Conservation (phyloP, 2,888 invertebrate genomes). For the Parnassius orleans region DNA sequence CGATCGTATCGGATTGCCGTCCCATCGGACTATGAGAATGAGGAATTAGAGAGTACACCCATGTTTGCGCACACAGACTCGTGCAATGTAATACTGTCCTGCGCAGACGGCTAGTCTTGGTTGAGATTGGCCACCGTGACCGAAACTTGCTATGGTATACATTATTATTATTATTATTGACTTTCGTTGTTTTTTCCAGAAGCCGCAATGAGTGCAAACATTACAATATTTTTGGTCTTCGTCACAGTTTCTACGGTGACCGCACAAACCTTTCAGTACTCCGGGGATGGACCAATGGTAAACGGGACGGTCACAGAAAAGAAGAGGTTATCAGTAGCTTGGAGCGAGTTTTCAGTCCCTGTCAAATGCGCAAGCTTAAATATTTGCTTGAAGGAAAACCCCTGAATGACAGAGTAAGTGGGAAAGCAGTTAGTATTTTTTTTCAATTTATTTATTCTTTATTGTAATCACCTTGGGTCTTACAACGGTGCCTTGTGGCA, state of each 20-base stretch:
- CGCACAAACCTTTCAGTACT: conserved; percentile 89
- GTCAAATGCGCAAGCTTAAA: conserved; percentile 75
- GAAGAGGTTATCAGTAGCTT: conserved; percentile 48
- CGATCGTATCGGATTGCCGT: too few relatives aligned
- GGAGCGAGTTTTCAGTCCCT: conserved; percentile 65
- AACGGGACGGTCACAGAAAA: conserved; percentile 69
- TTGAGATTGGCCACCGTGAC: too few relatives aligned
- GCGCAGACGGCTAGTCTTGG: too few relatives aligned
- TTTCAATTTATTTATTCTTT: too few relatives aligned
- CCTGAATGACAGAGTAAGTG: conserved; percentile 64
- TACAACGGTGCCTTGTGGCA: too few relatives aligned
- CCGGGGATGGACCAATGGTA: conserved; percentile 90
- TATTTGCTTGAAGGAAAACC: conserved; percentile 76
- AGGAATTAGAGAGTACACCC: too few relatives aligned
- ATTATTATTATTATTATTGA: too few relatives aligned
- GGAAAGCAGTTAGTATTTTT: not conserved
- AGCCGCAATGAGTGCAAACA: conserved; percentile 51
- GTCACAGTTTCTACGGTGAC: conserved; percentile 67
- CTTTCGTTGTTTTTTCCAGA: conserved; percentile 30
- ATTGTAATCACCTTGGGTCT: too few relatives aligned
- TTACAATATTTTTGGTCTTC: conserved; percentile 58
- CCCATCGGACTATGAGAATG: too few relatives aligned
- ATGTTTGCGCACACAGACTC: too few relatives aligned
- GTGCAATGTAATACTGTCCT: too few relatives aligned
- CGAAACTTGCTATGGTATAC: too few relatives aligned